Conservation (phyloP, 1,140 invertebrate genomes). For the Drusus annulatus region DNA sequence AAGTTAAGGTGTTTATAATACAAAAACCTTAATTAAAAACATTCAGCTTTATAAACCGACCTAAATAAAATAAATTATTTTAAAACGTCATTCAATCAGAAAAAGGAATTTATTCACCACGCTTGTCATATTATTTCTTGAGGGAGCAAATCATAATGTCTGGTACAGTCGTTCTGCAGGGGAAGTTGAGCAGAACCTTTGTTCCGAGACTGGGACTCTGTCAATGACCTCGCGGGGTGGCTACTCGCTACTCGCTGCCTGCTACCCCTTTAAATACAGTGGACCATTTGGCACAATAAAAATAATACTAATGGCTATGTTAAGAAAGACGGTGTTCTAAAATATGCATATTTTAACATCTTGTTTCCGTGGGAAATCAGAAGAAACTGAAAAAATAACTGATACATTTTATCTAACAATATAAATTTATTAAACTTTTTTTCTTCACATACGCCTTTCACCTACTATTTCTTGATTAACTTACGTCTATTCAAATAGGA, state of each 20-base stretch:
- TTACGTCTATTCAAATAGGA: too few species aligned
- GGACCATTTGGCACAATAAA: slow-evolving; percentile 3
- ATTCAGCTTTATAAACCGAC: too few species aligned
- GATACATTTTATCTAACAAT: too few species aligned
- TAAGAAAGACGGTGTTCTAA: neutral
- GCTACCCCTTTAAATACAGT: slow-evolving; percentile 7
- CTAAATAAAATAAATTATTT: too few species aligned
- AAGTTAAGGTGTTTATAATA: too few species aligned
- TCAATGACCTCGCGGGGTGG: slow-evolving; percentile 21
- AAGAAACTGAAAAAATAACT: too few species aligned
- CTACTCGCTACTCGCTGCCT: slow-evolving; percentile 8
- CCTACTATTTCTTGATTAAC: too few species aligned
- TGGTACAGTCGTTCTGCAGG: slow-evolving; percentile 5
- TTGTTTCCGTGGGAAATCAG: too few species aligned
- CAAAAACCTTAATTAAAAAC: too few species aligned
- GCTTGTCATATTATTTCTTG: neutral
- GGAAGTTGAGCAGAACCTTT: slow-evolving; percentile 9
- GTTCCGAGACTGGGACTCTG: neutral
- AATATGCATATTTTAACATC: too few species aligned
- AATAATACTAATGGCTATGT: neutral
- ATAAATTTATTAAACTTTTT: too few species aligned
- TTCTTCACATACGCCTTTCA: too few species aligned
- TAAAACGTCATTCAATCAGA: slow-evolving; percentile 16
- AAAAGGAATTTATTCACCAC: slow-evolving; percentile 6
- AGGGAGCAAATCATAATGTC: neutral